These are phyloP conservation scores for Hololepta plana DNA, from an alignment of 2,888 invertebrate genomes.

Conservation along the genomic window DNA sequence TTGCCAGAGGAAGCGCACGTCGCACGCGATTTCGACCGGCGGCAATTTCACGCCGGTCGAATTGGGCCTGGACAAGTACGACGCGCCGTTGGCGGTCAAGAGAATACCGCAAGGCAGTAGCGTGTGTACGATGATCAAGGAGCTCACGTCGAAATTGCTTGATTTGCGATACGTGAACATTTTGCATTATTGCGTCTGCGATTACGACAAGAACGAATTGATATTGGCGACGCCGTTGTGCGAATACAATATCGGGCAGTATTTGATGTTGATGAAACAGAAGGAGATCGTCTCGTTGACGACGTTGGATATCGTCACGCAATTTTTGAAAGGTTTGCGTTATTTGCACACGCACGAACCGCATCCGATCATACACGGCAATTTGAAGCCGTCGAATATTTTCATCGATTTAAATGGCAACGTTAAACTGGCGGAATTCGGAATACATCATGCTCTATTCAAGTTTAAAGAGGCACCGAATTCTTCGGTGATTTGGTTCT, in stretches of 20 bases:
- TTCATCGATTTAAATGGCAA: conserved; percentile 23
- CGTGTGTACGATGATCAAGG: conserved; percentile 14
- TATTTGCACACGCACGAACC: conserved; percentile 21
- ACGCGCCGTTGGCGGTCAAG: conserved; percentile 17
- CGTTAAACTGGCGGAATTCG: conserved; percentile 26
- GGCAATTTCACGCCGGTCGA: conserved; percentile 24
- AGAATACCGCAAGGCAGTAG: conserved; percentile 11
- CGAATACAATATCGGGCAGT: conserved; percentile 25
- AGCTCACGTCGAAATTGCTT: conserved; percentile 17
- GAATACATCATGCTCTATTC: conserved; percentile 23
- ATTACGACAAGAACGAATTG: conserved; percentile 18
- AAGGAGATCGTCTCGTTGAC: conserved; percentile 14
- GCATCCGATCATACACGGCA: conserved; percentile 26
- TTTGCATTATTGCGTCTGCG: conserved; percentile 19
- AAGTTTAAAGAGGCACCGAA: conserved; percentile 20
- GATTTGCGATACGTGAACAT: conserved; percentile 17
- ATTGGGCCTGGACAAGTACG: conserved; percentile 18
- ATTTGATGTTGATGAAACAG: conserved; percentile 18
- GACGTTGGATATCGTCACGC: conserved; percentile 16
- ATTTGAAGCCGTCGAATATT: conserved; percentile 28
- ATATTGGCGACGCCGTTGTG: conserved; percentile 23
- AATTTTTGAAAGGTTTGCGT: conserved; percentile 18
- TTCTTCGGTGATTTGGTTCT: conserved; percentile 26
- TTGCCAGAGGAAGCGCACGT: conserved; percentile 13
- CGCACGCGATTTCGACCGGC: conserved; percentile 17